Evolutionary conservation across 2,797 vertebrate genomes (phyloP).

Genomic region (Scomberomorus guttatus): DNA sequence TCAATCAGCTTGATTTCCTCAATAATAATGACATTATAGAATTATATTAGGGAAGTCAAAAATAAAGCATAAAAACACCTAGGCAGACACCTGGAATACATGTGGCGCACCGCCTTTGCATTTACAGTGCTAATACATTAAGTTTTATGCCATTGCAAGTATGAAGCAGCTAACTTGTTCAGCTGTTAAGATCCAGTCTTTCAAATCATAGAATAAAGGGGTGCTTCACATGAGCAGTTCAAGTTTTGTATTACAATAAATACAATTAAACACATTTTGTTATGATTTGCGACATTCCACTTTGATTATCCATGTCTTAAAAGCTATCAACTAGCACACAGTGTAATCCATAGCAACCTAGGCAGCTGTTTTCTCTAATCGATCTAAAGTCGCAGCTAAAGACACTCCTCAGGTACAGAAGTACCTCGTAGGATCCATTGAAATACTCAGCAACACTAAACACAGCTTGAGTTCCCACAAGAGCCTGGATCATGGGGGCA

Average conservation of each 20-base stretch:
- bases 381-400: constrained; percentile 46
- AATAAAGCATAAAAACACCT: constrained; percentile 26
- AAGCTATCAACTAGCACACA: constrained; percentile 64
- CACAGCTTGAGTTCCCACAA: constrained; percentile 40
- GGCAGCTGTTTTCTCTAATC: constrained; percentile 50
- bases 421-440: constrained; percentile 25
- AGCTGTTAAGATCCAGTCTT: constrained; percentile 44
- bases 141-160: constrained; percentile 58
- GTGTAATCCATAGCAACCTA: constrained; percentile 60
- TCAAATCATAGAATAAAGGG: constrained; percentile 36
- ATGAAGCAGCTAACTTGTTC: constrained; percentile 47
- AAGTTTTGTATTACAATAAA: constrained; percentile 65
- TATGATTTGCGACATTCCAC: constrained; percentile 64
- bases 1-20: constrained; percentile 20
- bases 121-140: constrained; percentile 62
- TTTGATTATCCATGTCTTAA: constrained; percentile 65
- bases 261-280: constrained; percentile 57
- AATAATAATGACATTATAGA: constrained; percentile 22
- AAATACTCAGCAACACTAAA: constrained; percentile 51
- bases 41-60: constrained; percentile 25
- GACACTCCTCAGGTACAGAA: constrained; percentile 48
- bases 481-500: constrained; percentile 27
- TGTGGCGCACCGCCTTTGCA: constrained; percentile 52
- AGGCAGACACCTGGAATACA: constrained; percentile 33
- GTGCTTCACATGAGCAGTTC: constrained; percentile 46